phyloP scores from a whole-genome alignment of 2,888 invertebrate species.

The Vannuccia rotundouncinata region DNA sequence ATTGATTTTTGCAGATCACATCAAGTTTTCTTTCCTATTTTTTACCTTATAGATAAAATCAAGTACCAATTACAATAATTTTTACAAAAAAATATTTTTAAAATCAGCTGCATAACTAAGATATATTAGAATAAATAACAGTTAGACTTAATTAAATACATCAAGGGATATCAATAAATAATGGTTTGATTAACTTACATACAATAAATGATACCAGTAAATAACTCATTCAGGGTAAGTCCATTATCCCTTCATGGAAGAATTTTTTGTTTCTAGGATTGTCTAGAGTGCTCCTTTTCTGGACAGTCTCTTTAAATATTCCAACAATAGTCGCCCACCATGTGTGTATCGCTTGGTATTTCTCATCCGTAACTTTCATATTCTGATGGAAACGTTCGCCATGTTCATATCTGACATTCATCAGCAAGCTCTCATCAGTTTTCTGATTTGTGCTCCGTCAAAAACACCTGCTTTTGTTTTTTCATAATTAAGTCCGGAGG shows the following conservation, averaged over 20 bases:
- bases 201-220: slow-evolving; percentile 6
- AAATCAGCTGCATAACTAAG: background rate
- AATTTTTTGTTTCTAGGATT: slow-evolving; percentile 31
- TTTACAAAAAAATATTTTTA: background rate
- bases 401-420: slow-evolving; percentile 50
- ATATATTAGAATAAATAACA: slow-evolving; percentile 17
- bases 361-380: slow-evolving; percentile 47
- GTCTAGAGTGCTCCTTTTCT: slow-evolving; percentile 34
- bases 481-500: slow-evolving; percentile 40
- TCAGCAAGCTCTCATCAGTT: slow-evolving; percentile 41
- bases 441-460: slow-evolving; percentile 37
- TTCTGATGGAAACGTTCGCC: slow-evolving; percentile 54
- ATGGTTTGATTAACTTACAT: background rate
- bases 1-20: background rate
- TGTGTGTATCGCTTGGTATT: slow-evolving; percentile 48
- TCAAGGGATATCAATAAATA: background rate
- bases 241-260: slow-evolving; percentile 25
- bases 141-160: background rate
- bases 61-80: background rate
- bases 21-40: background rate
- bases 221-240: slow-evolving; percentile 12
- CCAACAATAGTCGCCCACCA: slow-evolving; percentile 51
- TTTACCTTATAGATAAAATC: background rate
- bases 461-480: slow-evolving; percentile 41
- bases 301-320: slow-evolving; percentile 32